Evolutionary conservation across 2,888 invertebrate genomes (phyloP).

Genomic region (Drosophila bunnanda): DNA sequence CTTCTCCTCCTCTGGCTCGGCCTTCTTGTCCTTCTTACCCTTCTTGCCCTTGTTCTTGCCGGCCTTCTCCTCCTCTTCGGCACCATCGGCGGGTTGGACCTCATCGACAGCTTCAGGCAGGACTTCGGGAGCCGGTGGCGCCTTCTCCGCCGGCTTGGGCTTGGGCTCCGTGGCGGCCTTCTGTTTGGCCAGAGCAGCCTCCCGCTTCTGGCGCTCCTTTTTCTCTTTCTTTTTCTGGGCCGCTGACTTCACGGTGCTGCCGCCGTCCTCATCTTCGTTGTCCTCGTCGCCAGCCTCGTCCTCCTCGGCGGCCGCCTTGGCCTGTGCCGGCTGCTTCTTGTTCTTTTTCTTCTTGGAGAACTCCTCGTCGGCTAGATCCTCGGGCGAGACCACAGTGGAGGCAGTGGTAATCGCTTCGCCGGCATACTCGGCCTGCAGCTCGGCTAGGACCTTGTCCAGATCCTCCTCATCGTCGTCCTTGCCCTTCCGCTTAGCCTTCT

Average conservation of each 20-base stretch:
- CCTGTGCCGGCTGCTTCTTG: conserved; percentile 40
- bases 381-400: conserved; percentile 75
- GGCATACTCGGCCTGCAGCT: conserved; percentile 91
- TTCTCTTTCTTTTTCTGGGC: conserved; percentile 96
- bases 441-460: conserved; percentile 92
- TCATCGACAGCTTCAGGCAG: conserved; percentile 32
- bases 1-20: conserved; percentile 86
- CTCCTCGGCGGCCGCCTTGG: conserved; percentile 22
- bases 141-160: conserved; percentile 68
- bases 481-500: conserved; percentile 90
- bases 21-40: conserved; percentile 85
- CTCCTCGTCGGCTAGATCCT: conserved; percentile 84
- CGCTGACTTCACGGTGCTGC: conserved; percentile 90
- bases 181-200: conserved; percentile 86
- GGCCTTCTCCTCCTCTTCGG: conserved; percentile 76
- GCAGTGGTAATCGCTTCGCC: conserved; percentile 85
- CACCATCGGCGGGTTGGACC: conserved; percentile 38
- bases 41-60: conserved; percentile 84
- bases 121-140: conserved; percentile 46
- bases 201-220: conserved; percentile 91
- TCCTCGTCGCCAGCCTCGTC: conserved; percentile 84
- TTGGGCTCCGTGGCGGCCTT: conserved; percentile 83
- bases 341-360: conserved; percentile 79
- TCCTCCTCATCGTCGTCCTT: conserved; percentile 91
- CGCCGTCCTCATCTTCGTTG: conserved; percentile 86